Percentiles rank a stretch among this genome's conserved stretches.
phyloP scores from a whole-genome alignment of 2,797 vertebrate species.

The Steatocranus sp. region DNA sequence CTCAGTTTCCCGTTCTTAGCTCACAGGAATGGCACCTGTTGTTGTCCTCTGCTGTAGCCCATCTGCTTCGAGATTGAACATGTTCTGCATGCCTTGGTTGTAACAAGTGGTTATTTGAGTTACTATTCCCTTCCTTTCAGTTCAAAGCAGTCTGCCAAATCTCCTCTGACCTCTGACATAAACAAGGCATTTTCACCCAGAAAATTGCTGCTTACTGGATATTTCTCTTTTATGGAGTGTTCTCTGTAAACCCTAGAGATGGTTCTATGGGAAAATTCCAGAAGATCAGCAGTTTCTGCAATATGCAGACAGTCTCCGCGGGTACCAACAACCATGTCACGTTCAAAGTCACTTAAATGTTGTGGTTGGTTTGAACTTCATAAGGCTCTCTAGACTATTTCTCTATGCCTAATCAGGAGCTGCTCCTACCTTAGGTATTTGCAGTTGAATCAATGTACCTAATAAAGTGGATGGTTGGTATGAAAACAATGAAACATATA shows the following conservation, averaged over 20 bases:
- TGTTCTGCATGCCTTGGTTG: neutral
- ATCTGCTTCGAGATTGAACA: neutral
- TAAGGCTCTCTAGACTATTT: neutral
- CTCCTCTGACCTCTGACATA: neutral
- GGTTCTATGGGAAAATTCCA: neutral
- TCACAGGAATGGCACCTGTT: neutral
- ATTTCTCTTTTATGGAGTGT: neutral
- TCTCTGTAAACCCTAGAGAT: neutral
- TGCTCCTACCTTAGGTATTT: neutral
- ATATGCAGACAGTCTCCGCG: rapidly evolving
- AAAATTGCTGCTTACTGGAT: neutral
- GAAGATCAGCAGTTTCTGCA: neutral
- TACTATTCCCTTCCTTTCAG: neutral
- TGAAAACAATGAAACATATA: neutral
- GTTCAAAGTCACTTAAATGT: neutral
- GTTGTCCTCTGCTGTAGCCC: neutral
- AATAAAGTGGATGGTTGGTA: no score
- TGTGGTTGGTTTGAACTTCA: neutral
- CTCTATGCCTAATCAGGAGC: neutral
- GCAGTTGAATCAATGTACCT: neutral
- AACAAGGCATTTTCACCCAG: neutral
- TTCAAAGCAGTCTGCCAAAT: neutral
- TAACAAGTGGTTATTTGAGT: neutral
- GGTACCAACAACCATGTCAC: neutral
- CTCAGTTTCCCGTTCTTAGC: neutral